Evolutionary conservation across 92 coral and sea anemone genomes (phyloP).

Genomic region (Zoanthus sociatus): DNA sequence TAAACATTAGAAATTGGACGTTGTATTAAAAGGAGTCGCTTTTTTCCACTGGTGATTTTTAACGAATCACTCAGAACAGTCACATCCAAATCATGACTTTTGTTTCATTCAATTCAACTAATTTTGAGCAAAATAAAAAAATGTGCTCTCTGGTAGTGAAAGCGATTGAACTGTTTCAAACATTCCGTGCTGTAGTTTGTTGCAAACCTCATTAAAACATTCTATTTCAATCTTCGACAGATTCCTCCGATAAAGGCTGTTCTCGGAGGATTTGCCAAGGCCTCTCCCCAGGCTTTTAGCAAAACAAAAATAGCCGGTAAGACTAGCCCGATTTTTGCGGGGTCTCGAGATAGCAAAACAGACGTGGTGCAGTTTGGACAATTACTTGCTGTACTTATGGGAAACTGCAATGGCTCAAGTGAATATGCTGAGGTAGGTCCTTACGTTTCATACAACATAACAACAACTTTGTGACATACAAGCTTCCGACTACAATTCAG

Average conservation of each 20-base stretch:
- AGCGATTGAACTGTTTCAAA: too few species aligned
- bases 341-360: background rate
- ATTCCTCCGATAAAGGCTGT: conserved; percentile 73
- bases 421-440: conserved; percentile 68
- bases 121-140: too few species aligned
- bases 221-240: conserved; percentile 14
- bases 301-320: conserved; percentile 15
- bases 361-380: conserved; percentile 74
- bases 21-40: too few species aligned
- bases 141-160: too few species aligned
- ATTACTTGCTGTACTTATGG: conserved; percentile 60
- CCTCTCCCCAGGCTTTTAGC: conserved; percentile 5
- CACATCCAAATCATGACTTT: too few species aligned
- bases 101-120: too few species aligned
- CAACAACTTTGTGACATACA: background rate
- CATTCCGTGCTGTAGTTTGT: too few species aligned
- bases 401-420: conserved; percentile 68
- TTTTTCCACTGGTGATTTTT: too few species aligned
- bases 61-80: too few species aligned
- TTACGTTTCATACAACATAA: background rate
- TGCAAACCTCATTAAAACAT: background rate
- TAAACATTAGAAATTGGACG: too few species aligned
- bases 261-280: conserved; percentile 64
- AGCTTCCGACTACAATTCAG: too few species aligned
- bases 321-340: conserved; percentile 17